Base-by-base conservation (phyloP, 2,888 invertebrate genomes). In the Xanthorhoe designata region DNA sequence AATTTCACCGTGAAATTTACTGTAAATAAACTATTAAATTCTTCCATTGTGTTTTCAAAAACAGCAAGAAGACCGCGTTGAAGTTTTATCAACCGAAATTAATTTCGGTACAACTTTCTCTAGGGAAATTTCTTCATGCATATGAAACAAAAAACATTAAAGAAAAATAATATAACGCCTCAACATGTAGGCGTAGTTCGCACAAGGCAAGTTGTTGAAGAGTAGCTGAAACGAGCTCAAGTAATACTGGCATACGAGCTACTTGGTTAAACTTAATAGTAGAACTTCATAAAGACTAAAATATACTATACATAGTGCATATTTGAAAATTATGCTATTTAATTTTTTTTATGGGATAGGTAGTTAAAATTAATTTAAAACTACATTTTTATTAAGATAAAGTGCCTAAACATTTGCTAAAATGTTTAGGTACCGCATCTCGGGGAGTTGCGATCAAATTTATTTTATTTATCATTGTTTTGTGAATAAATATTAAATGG, bases 101-200 rank as follows among this genome's bases (percentile, higher is more conserved):
- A 18, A 50, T 50, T 10, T 18, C 19, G 2, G 6, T 50, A 50
- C 4, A 9, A 18, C 18, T 50, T 18, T 50, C 51, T 24, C 51
- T 10, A 24, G 51, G 51, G 51, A 51, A 51, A 51, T 51, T 24
- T 51, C 19, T 45, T 3, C 45, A 18, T 13, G 24, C 24, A 51
- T 19, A 51, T 51, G 51, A 24, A 24, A 51, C 24, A 13, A 51
- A 51, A 24, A 51, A 51, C 24, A 29, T 51, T 51, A 13, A 13
- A 24, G 51, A 51, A 51, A 18, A 18, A 49, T 18, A 9, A 51
- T 51, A 51, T 24, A 19, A 51, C 8, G 51, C 19, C 19, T 51
- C n/a, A 13, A 51, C 24, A 3, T 13, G 17, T 51, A 51, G 24
- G 24, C 51, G 13, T 51, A 51, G 19, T 51, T 51, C 13, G 24